Conservation (phyloP, 2,888 invertebrate species). For the Ennomos fuscantarius region DNA sequence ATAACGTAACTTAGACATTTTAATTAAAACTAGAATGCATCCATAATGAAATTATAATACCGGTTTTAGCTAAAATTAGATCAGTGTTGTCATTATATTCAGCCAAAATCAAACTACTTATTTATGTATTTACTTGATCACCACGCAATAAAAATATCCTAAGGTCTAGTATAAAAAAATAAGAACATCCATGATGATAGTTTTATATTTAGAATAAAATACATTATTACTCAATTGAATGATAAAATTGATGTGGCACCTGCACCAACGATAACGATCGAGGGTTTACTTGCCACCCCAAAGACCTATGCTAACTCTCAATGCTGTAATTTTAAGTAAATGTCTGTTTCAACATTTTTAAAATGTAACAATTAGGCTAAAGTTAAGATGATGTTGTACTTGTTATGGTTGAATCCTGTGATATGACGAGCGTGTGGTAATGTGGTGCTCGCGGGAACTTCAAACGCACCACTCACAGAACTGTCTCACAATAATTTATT, state of each 20-base stretch:
- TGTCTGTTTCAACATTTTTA: constrained; percentile 11
- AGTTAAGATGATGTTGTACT: constrained; percentile 10
- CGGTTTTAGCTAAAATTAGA: neutral
- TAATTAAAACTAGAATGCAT: too few relatives aligned
- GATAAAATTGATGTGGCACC: too few relatives aligned
- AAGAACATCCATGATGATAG: constrained; percentile 24
- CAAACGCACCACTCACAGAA: constrained; percentile 10
- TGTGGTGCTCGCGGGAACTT: neutral
- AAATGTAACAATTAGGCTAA: constrained; percentile 8
- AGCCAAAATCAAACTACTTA: constrained; percentile 10
- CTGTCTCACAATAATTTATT: constrained; percentile 28
- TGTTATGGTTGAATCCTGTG: constrained; percentile 24
- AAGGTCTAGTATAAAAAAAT: constrained; percentile 3
- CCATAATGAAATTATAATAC: neutral
- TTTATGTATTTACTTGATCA: too few relatives aligned
- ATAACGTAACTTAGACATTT: neutral
- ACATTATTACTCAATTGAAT: neutral
- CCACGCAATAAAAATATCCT: neutral
- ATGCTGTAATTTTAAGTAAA: neutral
- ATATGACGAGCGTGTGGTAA: constrained; percentile 9
- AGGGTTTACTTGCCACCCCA: too few relatives aligned
- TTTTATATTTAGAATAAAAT: constrained; percentile 22
- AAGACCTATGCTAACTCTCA: neutral
- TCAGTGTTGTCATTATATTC: constrained; percentile 4
- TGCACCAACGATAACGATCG: too few relatives aligned